Base-by-base conservation (phyloP, 2,113 vertebrate species). In the Cnemophilus loriae region DNA sequence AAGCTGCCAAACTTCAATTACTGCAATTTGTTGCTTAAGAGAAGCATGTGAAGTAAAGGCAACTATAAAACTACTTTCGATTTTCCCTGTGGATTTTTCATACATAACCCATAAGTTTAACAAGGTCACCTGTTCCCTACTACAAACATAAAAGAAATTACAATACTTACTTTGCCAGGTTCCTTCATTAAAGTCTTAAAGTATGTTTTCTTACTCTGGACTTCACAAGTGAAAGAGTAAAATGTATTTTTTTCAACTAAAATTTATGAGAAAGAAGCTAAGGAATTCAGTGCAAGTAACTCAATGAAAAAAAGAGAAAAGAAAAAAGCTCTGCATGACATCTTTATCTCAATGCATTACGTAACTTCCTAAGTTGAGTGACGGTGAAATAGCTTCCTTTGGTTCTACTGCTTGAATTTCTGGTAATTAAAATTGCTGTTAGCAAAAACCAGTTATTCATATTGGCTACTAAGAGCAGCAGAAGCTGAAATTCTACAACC, bases 1-100 rank as follows among this genome's bases (percentile, higher is more conserved):
- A 95, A 90, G 78, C 61, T 82, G 91, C 93, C 96, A 88, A 96
- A 94, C 71, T 94, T 94, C 89, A 93, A 69, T 87, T 95, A 97
- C 47, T 91, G 71, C 55, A 88, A 89, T 80, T 87, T 84, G 70
- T 83, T 92, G 94, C 75, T 96, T 89, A 89, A 75, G 44, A 92
- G 90, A 90, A 81, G 89, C 52, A 42, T 46, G 61, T 46, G 84
- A 96, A 94, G 89, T 94, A 90, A 97, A 94, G 88, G 93, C 93
- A 95, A 94, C 90, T 92, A 73, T 23, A 92, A 90, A 95, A 59
- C 76, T 90, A 76, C 21, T 70, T 96, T 93, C 53, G 59, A 75
- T 49, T 95, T 64, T 70, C 84, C 94, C 87, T 93, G 96, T 47
- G 93, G 84, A 21, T 33, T 94, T 95, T 81, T 89, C 37, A 68